phyloP scores from a whole-genome alignment of 2,797 vertebrate species.

The Cetoscarus ocellatus region DNA sequence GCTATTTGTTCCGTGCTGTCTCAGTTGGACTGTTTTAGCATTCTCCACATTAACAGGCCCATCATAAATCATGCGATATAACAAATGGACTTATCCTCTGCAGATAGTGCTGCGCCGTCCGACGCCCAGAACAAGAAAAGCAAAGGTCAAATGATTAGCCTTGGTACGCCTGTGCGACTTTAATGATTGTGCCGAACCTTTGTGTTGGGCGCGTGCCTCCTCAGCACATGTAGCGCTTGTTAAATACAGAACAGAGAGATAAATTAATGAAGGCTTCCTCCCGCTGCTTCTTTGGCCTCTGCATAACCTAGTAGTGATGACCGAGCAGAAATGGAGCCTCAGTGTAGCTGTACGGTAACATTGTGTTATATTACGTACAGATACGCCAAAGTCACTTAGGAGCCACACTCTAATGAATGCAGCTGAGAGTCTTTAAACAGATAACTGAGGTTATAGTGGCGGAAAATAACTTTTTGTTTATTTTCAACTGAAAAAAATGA shows the following conservation, averaged over 20 bases:
- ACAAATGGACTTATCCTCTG: constrained; percentile 79
- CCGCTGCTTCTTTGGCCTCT: constrained; percentile 78
- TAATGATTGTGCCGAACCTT: constrained; percentile 83
- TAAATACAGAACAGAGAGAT: constrained; percentile 81
- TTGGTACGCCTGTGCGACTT: constrained; percentile 75
- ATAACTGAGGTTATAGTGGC: not conserved
- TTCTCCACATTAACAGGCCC: constrained; percentile 75
- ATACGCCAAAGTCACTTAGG: constrained; percentile 36
- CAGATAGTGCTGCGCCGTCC: constrained; percentile 71
- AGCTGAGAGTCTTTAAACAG: not conserved
- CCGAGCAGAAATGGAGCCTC: constrained; percentile 70
- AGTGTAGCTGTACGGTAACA: constrained; percentile 34
- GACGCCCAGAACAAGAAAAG: constrained; percentile 74
- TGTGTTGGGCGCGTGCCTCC: constrained; percentile 78
- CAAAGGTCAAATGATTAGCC: constrained; percentile 86
- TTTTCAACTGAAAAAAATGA: too few relatives aligned
- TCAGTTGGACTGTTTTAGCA: constrained; percentile 76
- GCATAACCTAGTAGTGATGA: constrained; percentile 78
- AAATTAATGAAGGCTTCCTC: constrained; percentile 81
- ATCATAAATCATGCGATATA: constrained; percentile 83
- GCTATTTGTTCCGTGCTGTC: constrained; percentile 76
- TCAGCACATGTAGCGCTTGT: constrained; percentile 82
- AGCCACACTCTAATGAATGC: constrained; percentile 29
- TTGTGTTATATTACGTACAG: constrained; percentile 8
- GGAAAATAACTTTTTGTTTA: too few relatives aligned